Evolutionary conservation across 2,797 vertebrate genomes (phyloP).

Genomic region (Echeneis naucrates): DNA sequence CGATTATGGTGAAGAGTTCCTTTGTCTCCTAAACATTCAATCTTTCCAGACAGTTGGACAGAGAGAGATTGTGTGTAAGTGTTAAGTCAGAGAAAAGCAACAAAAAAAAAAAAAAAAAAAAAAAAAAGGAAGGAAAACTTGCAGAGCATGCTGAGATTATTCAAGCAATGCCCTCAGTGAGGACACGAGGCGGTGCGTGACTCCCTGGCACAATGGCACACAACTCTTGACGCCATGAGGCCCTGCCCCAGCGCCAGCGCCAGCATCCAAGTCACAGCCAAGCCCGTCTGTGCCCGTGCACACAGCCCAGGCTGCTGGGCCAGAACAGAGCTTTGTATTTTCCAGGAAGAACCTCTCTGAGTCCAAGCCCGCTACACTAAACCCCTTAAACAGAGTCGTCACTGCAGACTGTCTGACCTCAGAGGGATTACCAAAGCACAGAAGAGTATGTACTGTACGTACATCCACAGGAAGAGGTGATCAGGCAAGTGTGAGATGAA

Average conservation of each 20-base stretch:
- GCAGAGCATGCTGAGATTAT: slow-evolving; percentile 51
- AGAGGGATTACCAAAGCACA: slow-evolving; percentile 75
- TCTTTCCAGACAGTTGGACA: slow-evolving; percentile 71
- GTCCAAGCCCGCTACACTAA: slow-evolving; percentile 71
- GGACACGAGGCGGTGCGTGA: slow-evolving; percentile 72
- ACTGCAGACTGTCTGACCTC: slow-evolving; percentile 72
- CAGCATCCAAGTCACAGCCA: slow-evolving; percentile 61
- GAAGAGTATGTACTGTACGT: slow-evolving; percentile 39
- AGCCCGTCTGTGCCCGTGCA: slow-evolving; percentile 59
- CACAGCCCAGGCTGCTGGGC: slow-evolving; percentile 57
- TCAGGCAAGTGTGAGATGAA: slow-evolving; percentile 55
- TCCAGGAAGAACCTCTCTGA: slow-evolving; percentile 59
- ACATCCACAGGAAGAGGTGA: slow-evolving; percentile 58
- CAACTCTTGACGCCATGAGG: slow-evolving; percentile 66
- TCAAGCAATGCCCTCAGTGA: slow-evolving; percentile 66
- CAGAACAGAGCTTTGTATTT: slow-evolving; percentile 71
- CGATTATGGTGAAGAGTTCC: slow-evolving; percentile 61
- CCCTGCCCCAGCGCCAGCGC: slow-evolving; percentile 62
- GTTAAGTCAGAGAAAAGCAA: slow-evolving; percentile 43
- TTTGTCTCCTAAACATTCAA: slow-evolving; percentile 67
- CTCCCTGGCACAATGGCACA: slow-evolving; percentile 73
- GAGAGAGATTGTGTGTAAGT: slow-evolving; percentile 70
- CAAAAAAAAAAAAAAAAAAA: slow-evolving; percentile 29
- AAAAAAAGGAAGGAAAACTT: slow-evolving; percentile 43
- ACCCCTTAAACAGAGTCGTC: slow-evolving; percentile 79